These are phyloP conservation scores for Dipodomys ordii DNA, from an alignment of 2,113 vertebrate genomes.

Conservation along the genomic window DNA sequence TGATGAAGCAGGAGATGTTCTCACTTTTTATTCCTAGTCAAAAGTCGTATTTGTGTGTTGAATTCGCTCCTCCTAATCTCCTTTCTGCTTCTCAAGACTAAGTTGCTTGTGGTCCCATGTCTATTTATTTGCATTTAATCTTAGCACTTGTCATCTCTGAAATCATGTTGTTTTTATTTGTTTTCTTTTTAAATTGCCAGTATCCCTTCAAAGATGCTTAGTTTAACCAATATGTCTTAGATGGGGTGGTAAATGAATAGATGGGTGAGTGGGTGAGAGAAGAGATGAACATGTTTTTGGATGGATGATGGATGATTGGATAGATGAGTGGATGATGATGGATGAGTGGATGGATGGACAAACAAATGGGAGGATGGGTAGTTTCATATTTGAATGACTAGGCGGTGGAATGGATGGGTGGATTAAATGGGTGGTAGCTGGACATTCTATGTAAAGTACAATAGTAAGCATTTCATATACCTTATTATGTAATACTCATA, in stretches of 20 bases:
- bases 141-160: neutral
- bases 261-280: neutral
- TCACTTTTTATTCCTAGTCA: too few relatives aligned
- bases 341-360: too few relatives aligned
- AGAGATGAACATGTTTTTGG: neutral
- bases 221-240: neutral
- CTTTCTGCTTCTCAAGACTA: neutral
- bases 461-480: neutral
- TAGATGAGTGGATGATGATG: neutral
- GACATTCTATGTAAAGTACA: neutral
- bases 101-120: neutral
- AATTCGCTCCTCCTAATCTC: too few relatives aligned
- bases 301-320: neutral
- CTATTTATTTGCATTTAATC: conserved; percentile 2
- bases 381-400: neutral
- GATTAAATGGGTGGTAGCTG: too few relatives aligned
- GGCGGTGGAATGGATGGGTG: neutral
- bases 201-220: neutral
- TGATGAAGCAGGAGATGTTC: neutral
- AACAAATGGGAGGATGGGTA: too few relatives aligned
- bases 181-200: conserved; percentile 32
- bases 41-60: neutral
- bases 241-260: neutral
- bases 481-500: too few relatives aligned
- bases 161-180: conserved; percentile 3